A percentile compares a stretch with the other conserved stretches of the same genome.
These are phyloP conservation scores for Ambastaia sidthimunki DNA, from an alignment of 2,797 vertebrate genomes.

Conservation along the genomic window DNA sequence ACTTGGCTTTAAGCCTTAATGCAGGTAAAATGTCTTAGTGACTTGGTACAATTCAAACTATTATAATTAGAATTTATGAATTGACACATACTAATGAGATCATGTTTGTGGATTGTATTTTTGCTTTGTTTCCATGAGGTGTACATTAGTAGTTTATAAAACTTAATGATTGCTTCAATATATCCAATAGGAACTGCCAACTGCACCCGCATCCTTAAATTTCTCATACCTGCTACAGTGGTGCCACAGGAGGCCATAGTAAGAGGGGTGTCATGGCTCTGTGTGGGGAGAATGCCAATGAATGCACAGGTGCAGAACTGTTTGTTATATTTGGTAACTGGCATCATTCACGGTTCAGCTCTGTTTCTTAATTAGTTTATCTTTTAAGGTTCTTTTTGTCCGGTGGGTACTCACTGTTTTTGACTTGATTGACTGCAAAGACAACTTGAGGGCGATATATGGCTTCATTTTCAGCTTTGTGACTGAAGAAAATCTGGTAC, in stretches of 20 bases:
- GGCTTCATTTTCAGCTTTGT: constrained; percentile 92
- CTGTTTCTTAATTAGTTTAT: constrained; percentile 38
- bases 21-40: constrained; percentile 78
- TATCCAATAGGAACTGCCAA: constrained; percentile 63
- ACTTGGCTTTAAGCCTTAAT: constrained; percentile 84
- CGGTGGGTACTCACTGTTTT: constrained; percentile 93
- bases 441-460: constrained; percentile 86
- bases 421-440: constrained; percentile 91
- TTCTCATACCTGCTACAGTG: constrained; percentile 83
- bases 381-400: constrained; percentile 85
- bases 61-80: too few species aligned
- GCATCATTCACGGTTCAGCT: too few species aligned
- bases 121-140: background rate
- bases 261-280: constrained; percentile 85
- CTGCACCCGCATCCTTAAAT: constrained; percentile 83
- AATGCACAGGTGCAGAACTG: constrained; percentile 80
- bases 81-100: background rate
- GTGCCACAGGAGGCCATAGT: constrained; percentile 85
- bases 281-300: constrained; percentile 80
- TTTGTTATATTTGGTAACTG: background rate
- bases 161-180: background rate
- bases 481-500: constrained; percentile 86
- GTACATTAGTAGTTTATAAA: background rate
- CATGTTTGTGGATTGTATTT: background rate
- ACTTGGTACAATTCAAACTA: too few species aligned